Evolutionary conservation across 2,113 vertebrate genomes (phyloP).

Genomic region (Macquaria ambigua): DNA sequence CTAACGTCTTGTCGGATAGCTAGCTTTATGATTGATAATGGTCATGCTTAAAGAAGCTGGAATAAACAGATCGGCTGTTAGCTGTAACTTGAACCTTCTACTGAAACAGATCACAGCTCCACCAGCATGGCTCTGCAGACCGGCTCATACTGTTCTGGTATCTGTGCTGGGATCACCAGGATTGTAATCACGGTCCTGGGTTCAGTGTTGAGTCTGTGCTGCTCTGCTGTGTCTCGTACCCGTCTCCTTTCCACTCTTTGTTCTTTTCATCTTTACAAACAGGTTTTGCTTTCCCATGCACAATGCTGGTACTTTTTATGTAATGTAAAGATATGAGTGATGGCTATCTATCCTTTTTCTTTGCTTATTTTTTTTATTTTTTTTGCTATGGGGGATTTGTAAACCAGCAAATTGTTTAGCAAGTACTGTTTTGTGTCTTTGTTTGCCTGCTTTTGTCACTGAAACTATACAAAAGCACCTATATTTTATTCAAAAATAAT

Average conservation of each 20-base stretch:
- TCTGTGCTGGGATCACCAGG: constrained; percentile 73
- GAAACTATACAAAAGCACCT: constrained; percentile 42
- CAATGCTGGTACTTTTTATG: constrained; percentile 79
- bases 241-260: constrained; percentile 53
- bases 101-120: constrained; percentile 63
- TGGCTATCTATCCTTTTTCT: constrained; percentile 65
- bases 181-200: constrained; percentile 66
- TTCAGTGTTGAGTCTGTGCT: constrained; percentile 80
- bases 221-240: constrained; percentile 78
- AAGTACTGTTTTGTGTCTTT: constrained; percentile 66
- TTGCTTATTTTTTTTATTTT: not conserved
- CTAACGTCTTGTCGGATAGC: constrained; percentile 42
- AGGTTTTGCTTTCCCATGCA: constrained; percentile 45
- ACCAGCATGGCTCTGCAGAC: constrained; percentile 78
- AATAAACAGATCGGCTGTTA: constrained; percentile 53
- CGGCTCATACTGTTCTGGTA: constrained; percentile 57
- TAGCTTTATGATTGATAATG: constrained; percentile 40
- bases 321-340: constrained; percentile 74
- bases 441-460: constrained; percentile 59
- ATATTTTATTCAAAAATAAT: constrained; percentile 54
- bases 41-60: constrained; percentile 47
- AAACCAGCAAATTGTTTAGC: constrained; percentile 64
- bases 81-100: constrained; percentile 57
- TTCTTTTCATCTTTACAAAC: constrained; percentile 74
- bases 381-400: constrained; percentile 41